Base-by-base conservation (phyloP, 1,140 invertebrate species). In the Drosophila orena region DNA sequence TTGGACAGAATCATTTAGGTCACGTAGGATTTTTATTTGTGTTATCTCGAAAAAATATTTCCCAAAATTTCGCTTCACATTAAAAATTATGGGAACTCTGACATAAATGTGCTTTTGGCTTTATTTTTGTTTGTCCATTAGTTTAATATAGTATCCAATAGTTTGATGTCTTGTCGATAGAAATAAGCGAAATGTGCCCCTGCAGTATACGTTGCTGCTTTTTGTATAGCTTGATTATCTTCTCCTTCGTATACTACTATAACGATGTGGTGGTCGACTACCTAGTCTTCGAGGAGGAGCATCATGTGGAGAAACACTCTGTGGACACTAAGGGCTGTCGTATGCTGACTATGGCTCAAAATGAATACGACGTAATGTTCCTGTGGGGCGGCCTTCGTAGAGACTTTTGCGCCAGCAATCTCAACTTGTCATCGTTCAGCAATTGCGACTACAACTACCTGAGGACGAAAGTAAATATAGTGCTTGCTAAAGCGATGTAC, bases 321-420 rank as follows among this genome's bases (percentile, higher is more conserved):
- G 57, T 65, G 7, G 46, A 58, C 10, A 50, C 55, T 5, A 68
- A n/a, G 8, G 50, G 38, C 2, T 76, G 73, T 56, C 60, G 72
- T 15, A 66, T 76, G 24, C 15, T 60, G 54, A 47, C 60, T 7
- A 15, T 42, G 30, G 8, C 11, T 3, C 10, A 15, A 4, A 11
- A 66, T 1, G 10, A 24, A 1, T 2, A 1, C 2, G 35, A 38
- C 1, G 3, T 47, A 4, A 3, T 24, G 14, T 14, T 0, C 10
- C n/a, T 42, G 42, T 56, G 57, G 57, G 14, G 15, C 8, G 10
- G 20, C 1, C n/a, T 58, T 20, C 35, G 14, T 1, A 24, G 4
- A 8, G 15, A 57, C 12, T 0, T 1, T 4, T 74, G 69, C 24
- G 0, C 6, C 27, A 47, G 50, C 35, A 11, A 35, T 1, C 12